Percentiles rank a stretch among this genome's conserved stretches.
These are phyloP conservation scores for Emesis castigata DNA, from an alignment of 2,888 invertebrate species.

Conservation along the genomic window DNA sequence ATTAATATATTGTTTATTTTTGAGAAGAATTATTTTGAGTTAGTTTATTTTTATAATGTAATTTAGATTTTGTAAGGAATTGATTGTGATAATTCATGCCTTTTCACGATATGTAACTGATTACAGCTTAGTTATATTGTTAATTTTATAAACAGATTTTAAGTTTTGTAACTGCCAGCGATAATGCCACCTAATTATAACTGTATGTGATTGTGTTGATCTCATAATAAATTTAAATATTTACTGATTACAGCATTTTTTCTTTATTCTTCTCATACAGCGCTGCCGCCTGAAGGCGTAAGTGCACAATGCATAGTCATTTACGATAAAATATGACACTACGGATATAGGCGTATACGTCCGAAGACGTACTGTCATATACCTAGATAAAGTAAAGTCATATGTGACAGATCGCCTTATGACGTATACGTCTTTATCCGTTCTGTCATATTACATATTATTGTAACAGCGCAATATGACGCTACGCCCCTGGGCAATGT, in stretches of 20 bases:
- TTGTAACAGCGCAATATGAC: conserved; percentile 6
- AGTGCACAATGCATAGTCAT: not conserved
- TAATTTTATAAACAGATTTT: not conserved
- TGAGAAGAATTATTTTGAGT: too few relatives aligned
- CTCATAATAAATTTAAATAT: not conserved
- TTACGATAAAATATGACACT: conserved; percentile 18
- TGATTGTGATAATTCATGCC: not conserved
- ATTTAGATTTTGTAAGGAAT: not conserved
- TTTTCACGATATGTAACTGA: not conserved
- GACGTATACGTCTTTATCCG: conserved; percentile 17
- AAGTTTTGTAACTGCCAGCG: not conserved
- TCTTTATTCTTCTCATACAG: not conserved
- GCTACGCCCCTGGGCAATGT: not conserved
- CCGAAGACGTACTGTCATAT: too few relatives aligned
- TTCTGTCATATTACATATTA: conserved; percentile 26
- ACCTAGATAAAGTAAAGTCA: too few relatives aligned
- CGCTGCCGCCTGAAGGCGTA: conserved; percentile 3
- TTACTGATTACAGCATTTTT: not conserved
- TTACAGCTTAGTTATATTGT: not conserved
- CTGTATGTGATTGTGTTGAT: not conserved
- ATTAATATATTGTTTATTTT: too few relatives aligned
- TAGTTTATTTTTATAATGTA: not conserved
- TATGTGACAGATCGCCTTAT: conserved; percentile 45
- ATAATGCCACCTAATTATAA: conserved; percentile 4
- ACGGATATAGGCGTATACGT: too few relatives aligned